Evolutionary conservation across 2,888 invertebrate genomes (phyloP).

Genomic region (Microplitis deprimator): DNA sequence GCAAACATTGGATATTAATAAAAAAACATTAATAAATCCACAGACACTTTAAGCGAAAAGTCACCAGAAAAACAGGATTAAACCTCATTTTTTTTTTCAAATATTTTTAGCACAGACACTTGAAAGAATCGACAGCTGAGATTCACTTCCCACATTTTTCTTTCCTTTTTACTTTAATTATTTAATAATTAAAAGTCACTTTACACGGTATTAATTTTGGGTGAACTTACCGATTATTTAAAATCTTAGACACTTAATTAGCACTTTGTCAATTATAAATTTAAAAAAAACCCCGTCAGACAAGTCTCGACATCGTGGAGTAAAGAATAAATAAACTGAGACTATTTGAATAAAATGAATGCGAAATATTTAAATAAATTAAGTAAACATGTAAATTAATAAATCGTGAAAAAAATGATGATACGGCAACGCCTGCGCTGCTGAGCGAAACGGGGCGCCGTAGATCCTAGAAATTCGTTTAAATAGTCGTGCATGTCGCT

Average conservation of each 20-base stretch:
- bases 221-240: not conserved
- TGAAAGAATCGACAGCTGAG: no score
- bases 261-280: not conserved
- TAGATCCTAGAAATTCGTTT: slow-evolving; percentile 73
- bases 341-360: not conserved
- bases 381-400: slow-evolving; percentile 10
- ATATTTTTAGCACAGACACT: no score
- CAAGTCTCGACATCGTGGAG: not conserved
- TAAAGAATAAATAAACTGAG: not conserved
- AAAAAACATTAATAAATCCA: not conserved
- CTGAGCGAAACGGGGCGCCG: slow-evolving; percentile 75
- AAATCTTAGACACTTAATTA: not conserved
- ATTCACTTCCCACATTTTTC: no score
- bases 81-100: no score
- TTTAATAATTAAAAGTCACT: not conserved
- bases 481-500: slow-evolving; percentile 75
- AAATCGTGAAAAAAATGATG: slow-evolving; percentile 14
- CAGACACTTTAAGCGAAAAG: not conserved
- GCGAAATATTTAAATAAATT: not conserved
- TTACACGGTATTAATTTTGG: not conserved
- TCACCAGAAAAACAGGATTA: no score
- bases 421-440: slow-evolving; percentile 72
- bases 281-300: not conserved
- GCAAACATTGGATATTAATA: not conserved
- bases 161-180: not conserved